Evolutionary conservation across 2,113 vertebrate species (phyloP).

Genomic region (Camarhynchus parvulus): DNA sequence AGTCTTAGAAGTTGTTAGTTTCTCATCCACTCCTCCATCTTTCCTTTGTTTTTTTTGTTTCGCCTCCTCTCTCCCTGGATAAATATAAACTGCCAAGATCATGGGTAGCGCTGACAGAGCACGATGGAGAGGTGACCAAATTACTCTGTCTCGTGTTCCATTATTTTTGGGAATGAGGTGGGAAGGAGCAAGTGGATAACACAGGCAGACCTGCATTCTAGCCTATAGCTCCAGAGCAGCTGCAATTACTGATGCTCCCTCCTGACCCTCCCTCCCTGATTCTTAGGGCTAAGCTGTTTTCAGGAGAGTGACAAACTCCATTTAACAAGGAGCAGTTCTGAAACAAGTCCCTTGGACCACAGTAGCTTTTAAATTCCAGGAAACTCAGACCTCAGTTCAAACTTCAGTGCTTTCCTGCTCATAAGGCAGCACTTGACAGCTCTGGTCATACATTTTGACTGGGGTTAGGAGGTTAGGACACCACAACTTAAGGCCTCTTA

Average conservation of each 20-base stretch:
- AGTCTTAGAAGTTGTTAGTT: background rate
- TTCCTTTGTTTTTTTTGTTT: background rate
- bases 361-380: background rate
- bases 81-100: slow-evolving; percentile 11
- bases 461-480: background rate
- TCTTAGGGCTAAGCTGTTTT: background rate
- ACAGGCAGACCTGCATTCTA: background rate
- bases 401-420: background rate
- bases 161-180: background rate
- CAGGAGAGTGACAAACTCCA: background rate
- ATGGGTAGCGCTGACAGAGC: background rate
- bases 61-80: background rate
- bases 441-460: background rate
- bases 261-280: background rate
- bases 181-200: background rate
- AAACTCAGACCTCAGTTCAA: background rate
- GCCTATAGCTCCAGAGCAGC: background rate
- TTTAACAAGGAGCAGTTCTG: background rate
- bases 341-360: background rate
- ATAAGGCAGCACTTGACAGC: background rate
- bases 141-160: background rate
- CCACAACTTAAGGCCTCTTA: background rate
- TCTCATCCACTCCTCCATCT: slow-evolving; percentile 23
- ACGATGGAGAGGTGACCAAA: background rate
- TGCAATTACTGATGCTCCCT: background rate